Conservation (phyloP, 2,797 vertebrate species). For the Sebastes nivosus region DNA sequence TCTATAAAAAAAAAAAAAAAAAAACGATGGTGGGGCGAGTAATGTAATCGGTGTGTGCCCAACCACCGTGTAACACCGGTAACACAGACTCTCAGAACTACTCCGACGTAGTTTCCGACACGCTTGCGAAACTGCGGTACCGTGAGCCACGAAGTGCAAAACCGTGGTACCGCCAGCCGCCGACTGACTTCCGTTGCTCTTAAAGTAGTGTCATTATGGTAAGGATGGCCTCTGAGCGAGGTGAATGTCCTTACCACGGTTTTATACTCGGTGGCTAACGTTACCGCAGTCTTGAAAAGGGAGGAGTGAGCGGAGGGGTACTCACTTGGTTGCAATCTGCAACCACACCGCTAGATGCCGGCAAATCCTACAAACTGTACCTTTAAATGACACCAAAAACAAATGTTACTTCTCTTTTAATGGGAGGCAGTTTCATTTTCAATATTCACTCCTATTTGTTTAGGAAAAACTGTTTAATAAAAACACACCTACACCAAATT, state of each 20-base stretch:
- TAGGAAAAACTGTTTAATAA: background rate
- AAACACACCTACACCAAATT: background rate
- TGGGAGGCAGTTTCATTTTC: background rate
- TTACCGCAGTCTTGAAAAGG: too few species aligned
- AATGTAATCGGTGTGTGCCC: too few species aligned
- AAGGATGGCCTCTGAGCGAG: background rate
- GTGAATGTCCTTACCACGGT: background rate
- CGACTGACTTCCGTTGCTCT: background rate
- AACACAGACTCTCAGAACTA: too few species aligned
- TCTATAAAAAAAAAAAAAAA: too few species aligned
- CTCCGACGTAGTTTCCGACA: background rate
- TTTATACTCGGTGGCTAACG: too few species aligned
- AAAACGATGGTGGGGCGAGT: too few species aligned
- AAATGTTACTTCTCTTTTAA: background rate
- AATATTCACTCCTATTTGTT: background rate
- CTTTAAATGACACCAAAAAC: slow-evolving; percentile 8
- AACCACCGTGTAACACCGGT: too few species aligned
- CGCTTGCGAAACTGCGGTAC: background rate
- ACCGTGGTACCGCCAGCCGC: background rate
- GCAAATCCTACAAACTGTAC: background rate
- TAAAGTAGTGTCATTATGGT: background rate
- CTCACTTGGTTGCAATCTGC: background rate
- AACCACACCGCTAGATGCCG: background rate
- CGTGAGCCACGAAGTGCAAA: background rate
- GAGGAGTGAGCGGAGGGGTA: background rate